A percentile compares a stretch with the other conserved stretches of the same genome.
These are phyloP conservation scores for Heliconius hewitsoni DNA, from an alignment of 1,140 invertebrate species.

Conservation along the genomic window DNA sequence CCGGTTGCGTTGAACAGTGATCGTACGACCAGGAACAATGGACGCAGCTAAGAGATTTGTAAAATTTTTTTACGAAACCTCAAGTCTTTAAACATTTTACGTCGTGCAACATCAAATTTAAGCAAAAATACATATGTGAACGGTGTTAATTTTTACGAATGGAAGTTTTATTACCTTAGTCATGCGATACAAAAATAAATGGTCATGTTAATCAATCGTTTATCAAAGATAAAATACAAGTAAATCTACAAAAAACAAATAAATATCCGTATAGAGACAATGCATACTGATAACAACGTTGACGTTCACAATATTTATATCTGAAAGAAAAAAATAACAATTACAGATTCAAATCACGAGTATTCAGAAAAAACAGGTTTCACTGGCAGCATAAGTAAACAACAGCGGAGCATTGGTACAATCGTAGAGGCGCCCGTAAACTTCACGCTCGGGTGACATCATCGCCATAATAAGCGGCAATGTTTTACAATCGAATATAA, in stretches of 20 bases:
- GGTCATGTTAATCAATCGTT: conserved; percentile 17
- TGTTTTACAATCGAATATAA: conserved; percentile 43
- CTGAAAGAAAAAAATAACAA: neutral
- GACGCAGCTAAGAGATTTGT: conserved; percentile 6
- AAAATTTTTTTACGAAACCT: conserved; percentile 17
- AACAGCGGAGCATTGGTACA: conserved; percentile 33
- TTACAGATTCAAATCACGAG: conserved; percentile 37
- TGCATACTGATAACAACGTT: conserved; percentile 10
- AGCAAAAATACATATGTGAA: neutral
- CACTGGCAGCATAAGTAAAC: conserved; percentile 45
- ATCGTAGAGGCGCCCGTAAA: conserved; percentile 37
- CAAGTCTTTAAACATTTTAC: neutral
- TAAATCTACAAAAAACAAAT: conserved; percentile 23
- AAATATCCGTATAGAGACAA: conserved; percentile 38
- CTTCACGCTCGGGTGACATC: conserved; percentile 54
- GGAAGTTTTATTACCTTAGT: neutral
- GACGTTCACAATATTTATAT: conserved; percentile 3
- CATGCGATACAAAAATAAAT: conserved; percentile 18
- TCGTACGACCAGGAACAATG: conserved; percentile 31
- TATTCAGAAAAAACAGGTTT: conserved; percentile 44
- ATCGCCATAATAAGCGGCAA: conserved; percentile 53
- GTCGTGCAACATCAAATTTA: neutral
- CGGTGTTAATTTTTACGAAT: neutral
- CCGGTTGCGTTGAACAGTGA: conserved; percentile 43
- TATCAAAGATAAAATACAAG: conserved; percentile 23